Conservation (phyloP, 2,113 vertebrate species). For the Alethe diademata region DNA sequence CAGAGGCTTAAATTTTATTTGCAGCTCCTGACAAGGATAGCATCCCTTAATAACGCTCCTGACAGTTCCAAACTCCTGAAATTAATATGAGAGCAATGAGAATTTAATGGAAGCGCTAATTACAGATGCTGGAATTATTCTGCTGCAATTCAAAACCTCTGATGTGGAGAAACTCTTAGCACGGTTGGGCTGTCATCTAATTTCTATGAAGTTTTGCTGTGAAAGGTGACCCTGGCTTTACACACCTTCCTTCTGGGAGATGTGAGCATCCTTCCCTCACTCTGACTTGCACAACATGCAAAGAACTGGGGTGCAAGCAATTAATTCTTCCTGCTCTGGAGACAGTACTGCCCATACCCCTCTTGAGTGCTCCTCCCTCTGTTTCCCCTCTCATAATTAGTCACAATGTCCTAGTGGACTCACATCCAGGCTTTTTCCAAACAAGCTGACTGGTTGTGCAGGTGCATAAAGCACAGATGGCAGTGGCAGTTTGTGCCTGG, state of each 20-base stretch:
- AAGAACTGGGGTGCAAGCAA: not conserved
- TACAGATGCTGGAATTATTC: slow-evolving; percentile 55
- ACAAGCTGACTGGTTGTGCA: not conserved
- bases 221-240: slow-evolving; percentile 57
- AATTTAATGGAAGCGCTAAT: slow-evolving; percentile 55
- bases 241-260: not conserved
- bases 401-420: not conserved
- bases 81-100: slow-evolving; percentile 41
- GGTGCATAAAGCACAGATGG: not conserved
- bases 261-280: not conserved
- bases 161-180: slow-evolving; percentile 60
- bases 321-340: not conserved
- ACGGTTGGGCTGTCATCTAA: slow-evolving; percentile 47
- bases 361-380: not conserved
- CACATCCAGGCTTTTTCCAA: not conserved
- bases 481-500: not conserved
- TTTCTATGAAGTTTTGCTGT: slow-evolving; percentile 6
- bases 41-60: slow-evolving; percentile 10
- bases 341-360: not conserved
- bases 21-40: slow-evolving; percentile 5
- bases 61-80: slow-evolving; percentile 54
- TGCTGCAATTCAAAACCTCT: slow-evolving; percentile 49
- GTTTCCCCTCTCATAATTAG: not conserved
- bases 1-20: slow-evolving; percentile 35
- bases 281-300: not conserved